A percentile compares a stretch with the other conserved stretches of the same genome.
Conservation (phyloP, 2,797 vertebrate genomes). For the Gadopsis bispinosus region DNA sequence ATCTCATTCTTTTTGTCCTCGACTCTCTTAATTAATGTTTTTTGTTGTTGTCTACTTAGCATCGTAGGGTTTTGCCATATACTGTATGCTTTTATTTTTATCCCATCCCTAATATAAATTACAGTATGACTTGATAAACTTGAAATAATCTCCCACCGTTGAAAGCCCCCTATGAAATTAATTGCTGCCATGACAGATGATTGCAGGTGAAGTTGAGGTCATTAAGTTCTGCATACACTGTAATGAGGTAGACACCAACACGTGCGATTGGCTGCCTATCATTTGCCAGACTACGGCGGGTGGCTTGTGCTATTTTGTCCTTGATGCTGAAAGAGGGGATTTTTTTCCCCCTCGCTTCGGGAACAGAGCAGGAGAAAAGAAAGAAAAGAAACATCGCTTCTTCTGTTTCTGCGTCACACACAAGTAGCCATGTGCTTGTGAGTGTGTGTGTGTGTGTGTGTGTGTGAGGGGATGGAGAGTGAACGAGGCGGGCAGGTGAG, state of each 20-base stretch:
- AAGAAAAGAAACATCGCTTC: slow-evolving; percentile 45
- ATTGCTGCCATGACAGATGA: slow-evolving; percentile 85
- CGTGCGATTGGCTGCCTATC: slow-evolving; percentile 86
- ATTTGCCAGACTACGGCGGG: slow-evolving; percentile 86
- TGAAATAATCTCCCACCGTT: slow-evolving; percentile 79
- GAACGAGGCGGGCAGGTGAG: slow-evolving; percentile 28
- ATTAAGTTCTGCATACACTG: slow-evolving; percentile 85
- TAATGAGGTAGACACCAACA: slow-evolving; percentile 84
- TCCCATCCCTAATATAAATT: slow-evolving; percentile 67
- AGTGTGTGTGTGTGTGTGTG: slow-evolving; percentile 16
- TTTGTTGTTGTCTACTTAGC: slow-evolving; percentile 75
- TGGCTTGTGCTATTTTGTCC: slow-evolving; percentile 74
- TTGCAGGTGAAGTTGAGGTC: slow-evolving; percentile 83
- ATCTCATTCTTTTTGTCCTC: slow-evolving; percentile 49
- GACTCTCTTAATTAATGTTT: slow-evolving; percentile 78
- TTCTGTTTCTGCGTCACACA: slow-evolving; percentile 22
- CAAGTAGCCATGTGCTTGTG: slow-evolving; percentile 13
- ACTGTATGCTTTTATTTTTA: slow-evolving; percentile 38
- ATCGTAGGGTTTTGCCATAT: slow-evolving; percentile 75
- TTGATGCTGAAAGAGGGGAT: slow-evolving; percentile 71
- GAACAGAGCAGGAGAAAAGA: slow-evolving; percentile 59
- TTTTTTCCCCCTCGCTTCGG: slow-evolving; percentile 48
- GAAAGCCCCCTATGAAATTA: slow-evolving; percentile 79
- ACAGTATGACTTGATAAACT: slow-evolving; percentile 77
- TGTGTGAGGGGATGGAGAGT: slow-evolving; percentile 15